These are phyloP conservation scores for Melieria crassipennis DNA, from an alignment of 2,888 invertebrate species.

Conservation along the genomic window DNA sequence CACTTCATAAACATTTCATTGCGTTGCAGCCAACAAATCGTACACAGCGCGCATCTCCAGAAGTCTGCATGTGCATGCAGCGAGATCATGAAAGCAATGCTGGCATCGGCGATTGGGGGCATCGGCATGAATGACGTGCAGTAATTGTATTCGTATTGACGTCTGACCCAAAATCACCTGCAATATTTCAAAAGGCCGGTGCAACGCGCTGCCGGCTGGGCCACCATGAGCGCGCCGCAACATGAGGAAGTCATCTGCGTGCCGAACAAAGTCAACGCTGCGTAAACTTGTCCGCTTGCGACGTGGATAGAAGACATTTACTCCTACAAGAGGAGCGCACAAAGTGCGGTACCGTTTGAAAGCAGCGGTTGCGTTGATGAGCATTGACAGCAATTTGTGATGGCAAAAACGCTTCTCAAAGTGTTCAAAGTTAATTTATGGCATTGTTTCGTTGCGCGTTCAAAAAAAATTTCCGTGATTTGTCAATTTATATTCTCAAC, in stretches of 20 bases:
- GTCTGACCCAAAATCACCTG: constrained; percentile 58
- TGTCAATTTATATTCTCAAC: constrained; percentile 14
- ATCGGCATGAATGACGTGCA: constrained; percentile 24
- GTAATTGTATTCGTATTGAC: constrained; percentile 40
- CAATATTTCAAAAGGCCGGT: constrained; percentile 39
- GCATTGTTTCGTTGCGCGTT: too few relatives aligned
- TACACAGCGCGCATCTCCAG: background rate
- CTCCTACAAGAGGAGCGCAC: too few relatives aligned
- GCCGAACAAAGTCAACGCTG: background rate
- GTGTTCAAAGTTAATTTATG: too few relatives aligned
- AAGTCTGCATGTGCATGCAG: background rate
- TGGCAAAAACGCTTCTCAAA: background rate
- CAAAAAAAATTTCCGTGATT: too few relatives aligned
- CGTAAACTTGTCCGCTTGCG: too few relatives aligned
- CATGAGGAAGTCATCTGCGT: background rate
- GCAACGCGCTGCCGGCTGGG: constrained; percentile 17
- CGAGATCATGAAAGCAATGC: background rate
- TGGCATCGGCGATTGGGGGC: too few relatives aligned
- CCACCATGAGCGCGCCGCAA: constrained; percentile 17
- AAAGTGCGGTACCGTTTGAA: background rate
- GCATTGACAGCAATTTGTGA: constrained; percentile 17
- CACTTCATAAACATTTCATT: constrained; percentile 36
- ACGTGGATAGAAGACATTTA: too few relatives aligned
- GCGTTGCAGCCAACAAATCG: constrained; percentile 17
- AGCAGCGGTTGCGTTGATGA: background rate